These are phyloP conservation scores for Drosophila formosana DNA, from an alignment of 2,888 invertebrate species.

Conservation along the genomic window DNA sequence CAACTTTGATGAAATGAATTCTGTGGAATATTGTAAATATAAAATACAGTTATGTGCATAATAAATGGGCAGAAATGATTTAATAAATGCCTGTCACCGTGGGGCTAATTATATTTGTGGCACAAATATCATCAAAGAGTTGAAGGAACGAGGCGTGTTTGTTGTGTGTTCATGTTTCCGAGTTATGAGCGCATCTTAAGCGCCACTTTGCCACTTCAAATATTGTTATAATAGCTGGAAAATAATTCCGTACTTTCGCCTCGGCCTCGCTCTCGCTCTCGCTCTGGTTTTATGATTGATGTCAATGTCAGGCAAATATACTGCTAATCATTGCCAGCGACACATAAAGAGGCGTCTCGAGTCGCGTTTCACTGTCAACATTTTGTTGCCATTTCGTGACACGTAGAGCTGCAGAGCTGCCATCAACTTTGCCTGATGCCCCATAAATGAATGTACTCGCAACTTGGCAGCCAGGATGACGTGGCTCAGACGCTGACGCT, in stretches of 20 bases:
- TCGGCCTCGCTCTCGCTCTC: not conserved
- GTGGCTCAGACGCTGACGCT: conserved; percentile 40
- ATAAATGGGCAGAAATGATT: not conserved
- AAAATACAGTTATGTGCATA: not conserved
- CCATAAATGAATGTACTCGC: conserved; percentile 67
- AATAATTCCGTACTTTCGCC: conserved; percentile 9
- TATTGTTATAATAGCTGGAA: conserved; percentile 40
- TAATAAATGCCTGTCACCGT: not conserved
- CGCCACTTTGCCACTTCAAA: conserved; percentile 27
- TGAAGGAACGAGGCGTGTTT: conserved; percentile 3
- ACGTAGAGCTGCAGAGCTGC: conserved; percentile 40
- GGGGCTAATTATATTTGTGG: conserved; percentile 6
- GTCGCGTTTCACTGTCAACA: conserved; percentile 37
- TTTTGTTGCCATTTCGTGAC: conserved; percentile 41
- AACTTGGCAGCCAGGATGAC: conserved; percentile 58
- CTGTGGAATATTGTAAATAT: not conserved
- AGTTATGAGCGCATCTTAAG: not conserved
- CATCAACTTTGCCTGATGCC: conserved; percentile 62
- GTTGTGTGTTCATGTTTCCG: not conserved
- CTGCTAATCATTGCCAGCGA: conserved; percentile 66
- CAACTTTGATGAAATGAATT: not conserved
- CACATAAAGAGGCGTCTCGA: not conserved
- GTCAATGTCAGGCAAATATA: conserved; percentile 69
- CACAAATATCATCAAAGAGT: not conserved
- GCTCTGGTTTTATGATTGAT: conserved; percentile 27